Conservation (phyloP, 2,113 vertebrate species). For the Antechinus stuartii region DNA sequence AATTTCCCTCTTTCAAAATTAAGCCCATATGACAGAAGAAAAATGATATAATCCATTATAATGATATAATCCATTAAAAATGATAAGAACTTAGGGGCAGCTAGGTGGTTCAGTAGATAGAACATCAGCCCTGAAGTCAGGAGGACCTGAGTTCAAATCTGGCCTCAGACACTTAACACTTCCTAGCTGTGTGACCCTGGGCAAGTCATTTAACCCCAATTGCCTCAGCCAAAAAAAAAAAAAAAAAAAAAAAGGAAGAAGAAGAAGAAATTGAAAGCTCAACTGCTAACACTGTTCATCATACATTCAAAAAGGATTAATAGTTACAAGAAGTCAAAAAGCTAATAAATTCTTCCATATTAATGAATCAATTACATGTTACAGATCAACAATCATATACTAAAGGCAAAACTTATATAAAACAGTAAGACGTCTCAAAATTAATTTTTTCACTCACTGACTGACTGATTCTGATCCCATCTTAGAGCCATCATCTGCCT, state of each 20-base stretch:
- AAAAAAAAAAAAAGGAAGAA: too few relatives aligned
- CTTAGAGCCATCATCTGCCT: conserved; percentile 82
- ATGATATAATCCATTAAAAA: neutral
- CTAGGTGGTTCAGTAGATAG: too few relatives aligned
- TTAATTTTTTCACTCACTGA: conserved; percentile 88
- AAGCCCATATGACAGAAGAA: neutral
- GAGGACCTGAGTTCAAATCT: too few relatives aligned
- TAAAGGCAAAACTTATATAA: conserved; percentile 40
- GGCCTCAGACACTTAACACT: too few relatives aligned
- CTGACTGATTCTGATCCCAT: conserved; percentile 83
- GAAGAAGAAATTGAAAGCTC: neutral
- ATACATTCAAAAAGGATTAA: conserved; percentile 6
- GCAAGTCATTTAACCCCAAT: too few relatives aligned
- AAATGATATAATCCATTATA: neutral
- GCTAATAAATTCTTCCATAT: neutral
- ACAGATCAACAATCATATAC: conserved; percentile 47
- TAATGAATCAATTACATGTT: neutral
- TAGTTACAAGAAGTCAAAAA: neutral
- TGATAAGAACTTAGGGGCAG: too few relatives aligned
- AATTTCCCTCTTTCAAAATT: neutral
- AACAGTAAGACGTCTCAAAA: conserved; percentile 58
- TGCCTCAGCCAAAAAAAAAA: too few relatives aligned
- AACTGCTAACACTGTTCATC: conserved; percentile 22
- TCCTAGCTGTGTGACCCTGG: too few relatives aligned
- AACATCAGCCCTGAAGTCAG: too few relatives aligned